These are phyloP conservation scores for Cichlasoma orientale DNA, from an alignment of 2,797 vertebrate species.

Conservation along the genomic window DNA sequence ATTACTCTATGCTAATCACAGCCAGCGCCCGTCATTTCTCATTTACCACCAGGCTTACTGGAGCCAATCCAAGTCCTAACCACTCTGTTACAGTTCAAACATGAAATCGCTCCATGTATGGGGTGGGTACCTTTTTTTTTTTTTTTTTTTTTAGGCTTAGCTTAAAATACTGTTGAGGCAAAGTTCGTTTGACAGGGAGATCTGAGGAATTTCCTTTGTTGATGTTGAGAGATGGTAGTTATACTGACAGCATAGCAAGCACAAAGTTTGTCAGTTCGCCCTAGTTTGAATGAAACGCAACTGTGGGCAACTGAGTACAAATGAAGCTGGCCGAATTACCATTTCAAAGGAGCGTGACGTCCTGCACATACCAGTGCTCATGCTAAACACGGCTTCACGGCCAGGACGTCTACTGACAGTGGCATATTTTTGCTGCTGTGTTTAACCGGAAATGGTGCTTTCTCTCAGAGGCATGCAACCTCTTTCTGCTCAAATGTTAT, in stretches of 20 bases:
- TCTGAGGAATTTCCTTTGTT: conserved; percentile 40
- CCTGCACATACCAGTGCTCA: background rate
- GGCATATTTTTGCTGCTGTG: background rate
- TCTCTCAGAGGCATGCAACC: background rate
- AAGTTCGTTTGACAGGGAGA: conserved; percentile 53
- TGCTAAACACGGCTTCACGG: background rate
- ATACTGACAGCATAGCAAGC: conserved; percentile 41
- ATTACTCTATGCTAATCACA: conserved; percentile 58
- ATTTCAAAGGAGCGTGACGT: conserved; percentile 44
- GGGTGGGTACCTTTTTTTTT: background rate
- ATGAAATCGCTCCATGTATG: conserved; percentile 11
- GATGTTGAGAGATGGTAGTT: conserved; percentile 30
- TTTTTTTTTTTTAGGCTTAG: background rate
- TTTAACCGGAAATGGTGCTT: background rate
- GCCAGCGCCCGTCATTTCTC: conserved; percentile 50
- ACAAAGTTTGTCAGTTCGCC: conserved; percentile 45
- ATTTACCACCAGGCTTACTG: conserved; percentile 38
- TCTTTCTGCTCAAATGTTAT: background rate
- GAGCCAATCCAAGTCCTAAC: conserved; percentile 41
- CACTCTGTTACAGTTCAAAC: conserved; percentile 44
- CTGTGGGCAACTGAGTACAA: conserved; percentile 17
- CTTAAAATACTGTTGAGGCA: conserved; percentile 38
- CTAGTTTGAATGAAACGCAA: conserved; percentile 44
- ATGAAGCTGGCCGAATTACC: conserved; percentile 17
- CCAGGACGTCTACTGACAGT: background rate